phyloP scores from a whole-genome alignment of 2,888 invertebrate genomes.

The Aphidius colemani region DNA sequence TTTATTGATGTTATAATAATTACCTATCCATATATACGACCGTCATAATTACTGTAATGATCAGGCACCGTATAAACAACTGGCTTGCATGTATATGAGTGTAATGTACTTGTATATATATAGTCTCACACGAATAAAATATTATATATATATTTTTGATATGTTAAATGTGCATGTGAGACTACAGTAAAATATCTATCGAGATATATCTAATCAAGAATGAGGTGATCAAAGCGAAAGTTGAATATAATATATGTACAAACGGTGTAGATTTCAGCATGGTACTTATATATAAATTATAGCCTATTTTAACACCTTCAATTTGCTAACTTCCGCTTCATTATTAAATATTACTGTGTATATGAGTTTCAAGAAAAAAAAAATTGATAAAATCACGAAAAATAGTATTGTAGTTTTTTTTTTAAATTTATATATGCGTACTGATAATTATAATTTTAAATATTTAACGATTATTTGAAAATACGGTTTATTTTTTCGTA shows the following conservation, averaged over 20 bases:
- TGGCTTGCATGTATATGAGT: constrained; percentile 15
- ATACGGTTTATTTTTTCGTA: too few species aligned
- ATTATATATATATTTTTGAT: not conserved
- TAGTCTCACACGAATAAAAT: too few species aligned
- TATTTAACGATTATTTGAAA: too few species aligned
- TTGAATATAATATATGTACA: constrained; percentile 17
- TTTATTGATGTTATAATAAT: constrained; percentile 44
- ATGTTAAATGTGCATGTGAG: constrained; percentile 24
- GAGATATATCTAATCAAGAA: constrained; percentile 32
- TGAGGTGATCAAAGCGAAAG: constrained; percentile 38
- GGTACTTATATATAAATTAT: constrained; percentile 35
- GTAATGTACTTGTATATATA: not conserved
- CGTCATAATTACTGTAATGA: constrained; percentile 43
- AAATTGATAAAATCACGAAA: too few species aligned
- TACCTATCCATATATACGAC: constrained; percentile 32
- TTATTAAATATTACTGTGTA: not conserved
- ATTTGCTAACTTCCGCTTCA: constrained; percentile 23
- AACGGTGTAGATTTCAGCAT: not conserved
- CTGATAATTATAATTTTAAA: too few species aligned
- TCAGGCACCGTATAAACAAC: constrained; percentile 41
- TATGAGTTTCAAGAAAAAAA: constrained; percentile 3
- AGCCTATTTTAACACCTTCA: constrained; percentile 32
- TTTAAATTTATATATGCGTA: too few species aligned
- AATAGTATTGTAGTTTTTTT: too few species aligned
- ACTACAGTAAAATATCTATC: constrained; percentile 13